phyloP scores from a whole-genome alignment of 1,140 invertebrate species.

The Trissolcus basalis region DNA sequence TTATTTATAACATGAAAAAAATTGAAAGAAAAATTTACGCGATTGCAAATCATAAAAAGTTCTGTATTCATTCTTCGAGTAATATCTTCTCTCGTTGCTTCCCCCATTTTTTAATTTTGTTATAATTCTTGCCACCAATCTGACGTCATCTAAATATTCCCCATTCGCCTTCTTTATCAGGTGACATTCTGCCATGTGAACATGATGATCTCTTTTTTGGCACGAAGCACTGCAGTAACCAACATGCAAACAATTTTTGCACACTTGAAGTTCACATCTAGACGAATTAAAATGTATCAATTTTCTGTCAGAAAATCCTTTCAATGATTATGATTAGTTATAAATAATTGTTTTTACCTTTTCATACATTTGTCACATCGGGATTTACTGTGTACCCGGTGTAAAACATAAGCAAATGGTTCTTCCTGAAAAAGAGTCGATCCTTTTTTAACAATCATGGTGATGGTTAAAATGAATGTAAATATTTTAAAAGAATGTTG shows the following conservation, averaged over 20 bases:
- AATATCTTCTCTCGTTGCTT: not conserved
- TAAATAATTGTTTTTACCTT: no score
- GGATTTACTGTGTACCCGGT: not conserved
- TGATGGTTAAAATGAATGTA: not conserved
- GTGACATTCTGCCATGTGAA: not conserved
- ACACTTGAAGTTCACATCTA: not conserved
- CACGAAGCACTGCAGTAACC: not conserved
- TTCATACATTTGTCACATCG: not conserved
- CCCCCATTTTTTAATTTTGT: not conserved
- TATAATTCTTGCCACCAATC: conserved; percentile 1
- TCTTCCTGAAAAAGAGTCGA: not conserved
- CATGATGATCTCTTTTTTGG: not conserved
- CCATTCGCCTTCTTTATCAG: conserved; percentile 1
- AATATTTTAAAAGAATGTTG: no score
- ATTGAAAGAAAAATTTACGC: not conserved
- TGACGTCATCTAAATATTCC: not conserved
- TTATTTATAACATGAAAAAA: not conserved
- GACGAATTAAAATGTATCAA: no score
- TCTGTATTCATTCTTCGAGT: conserved; percentile 6
- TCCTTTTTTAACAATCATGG: conserved; percentile 5
- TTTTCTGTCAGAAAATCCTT: no score
- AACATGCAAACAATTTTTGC: conserved; percentile 4
- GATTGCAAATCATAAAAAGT: conserved; percentile 1
- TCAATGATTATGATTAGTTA: no score
- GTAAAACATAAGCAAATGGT: conserved; percentile 8